Conservation (phyloP, 2,113 vertebrate species). For the Nycticebus coucang region DNA sequence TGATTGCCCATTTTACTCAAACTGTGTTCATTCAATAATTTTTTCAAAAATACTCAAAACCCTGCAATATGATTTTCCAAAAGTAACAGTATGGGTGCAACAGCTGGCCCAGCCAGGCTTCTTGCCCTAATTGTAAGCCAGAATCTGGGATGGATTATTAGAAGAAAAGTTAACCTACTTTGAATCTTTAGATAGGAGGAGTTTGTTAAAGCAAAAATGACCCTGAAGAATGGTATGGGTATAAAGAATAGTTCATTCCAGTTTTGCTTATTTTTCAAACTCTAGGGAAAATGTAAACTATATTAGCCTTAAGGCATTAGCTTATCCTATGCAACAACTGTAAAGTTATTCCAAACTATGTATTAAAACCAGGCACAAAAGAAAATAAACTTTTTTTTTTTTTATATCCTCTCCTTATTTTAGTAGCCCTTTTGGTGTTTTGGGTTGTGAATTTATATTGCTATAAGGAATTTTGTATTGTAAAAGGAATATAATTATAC, state of each 20-base stretch:
- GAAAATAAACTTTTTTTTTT: neutral
- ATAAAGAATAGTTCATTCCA: constrained; percentile 34
- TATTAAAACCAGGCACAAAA: constrained; percentile 38
- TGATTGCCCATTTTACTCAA: neutral
- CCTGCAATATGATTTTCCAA: neutral
- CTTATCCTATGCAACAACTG: constrained; percentile 5
- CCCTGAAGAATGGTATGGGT: neutral
- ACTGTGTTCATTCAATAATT: neutral
- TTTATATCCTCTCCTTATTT: neutral
- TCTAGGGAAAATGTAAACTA: constrained; percentile 45
- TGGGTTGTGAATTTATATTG: neutral
- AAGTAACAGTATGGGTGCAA: neutral
- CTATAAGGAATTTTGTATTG: neutral
- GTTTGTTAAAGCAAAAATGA: constrained; percentile 52
- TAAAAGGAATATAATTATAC: constrained; percentile 43
- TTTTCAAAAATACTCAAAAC: constrained; percentile 1
- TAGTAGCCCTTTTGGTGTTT: neutral
- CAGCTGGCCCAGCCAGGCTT: constrained; percentile 16
- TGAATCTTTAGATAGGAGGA: neutral
- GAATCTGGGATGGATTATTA: constrained; percentile 25
- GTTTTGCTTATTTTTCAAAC: constrained; percentile 43
- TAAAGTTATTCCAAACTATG: neutral
- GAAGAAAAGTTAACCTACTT: constrained; percentile 67
- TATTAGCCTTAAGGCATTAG: constrained; percentile 43
- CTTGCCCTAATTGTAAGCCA: constrained; percentile 3